Evolutionary conservation across 2,888 invertebrate genomes (phyloP).

Genomic region (Drosophila longiperda): DNA sequence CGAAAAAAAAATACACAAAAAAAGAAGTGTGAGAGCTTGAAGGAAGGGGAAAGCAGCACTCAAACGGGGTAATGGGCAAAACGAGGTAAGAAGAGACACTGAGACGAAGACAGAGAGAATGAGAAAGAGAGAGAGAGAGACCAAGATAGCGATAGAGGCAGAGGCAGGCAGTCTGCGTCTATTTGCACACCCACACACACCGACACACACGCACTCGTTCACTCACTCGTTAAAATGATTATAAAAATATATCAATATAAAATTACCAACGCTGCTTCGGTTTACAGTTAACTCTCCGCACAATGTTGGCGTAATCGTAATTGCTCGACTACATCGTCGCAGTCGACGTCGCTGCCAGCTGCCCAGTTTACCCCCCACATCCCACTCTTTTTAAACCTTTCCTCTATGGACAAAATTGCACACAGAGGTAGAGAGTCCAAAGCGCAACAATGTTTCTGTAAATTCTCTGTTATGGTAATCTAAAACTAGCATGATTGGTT

Average conservation of each 20-base stretch:
- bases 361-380: neutral
- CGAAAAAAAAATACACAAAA: slow-evolving; percentile 2
- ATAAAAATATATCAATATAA: slow-evolving; percentile 81
- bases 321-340: slow-evolving; percentile 56
- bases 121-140: slow-evolving; percentile 22
- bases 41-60: neutral
- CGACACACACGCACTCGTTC: slow-evolving; percentile 45
- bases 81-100: slow-evolving; percentile 47
- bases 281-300: slow-evolving; percentile 66
- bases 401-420: neutral
- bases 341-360: slow-evolving; percentile 4
- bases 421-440: slow-evolving; percentile 9
- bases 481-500: slow-evolving; percentile 14
- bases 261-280: slow-evolving; percentile 70
- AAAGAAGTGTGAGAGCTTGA: neutral
- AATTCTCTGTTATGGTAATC: slow-evolving; percentile 38
- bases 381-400: neutral
- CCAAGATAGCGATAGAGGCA: slow-evolving; percentile 29
- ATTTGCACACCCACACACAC: slow-evolving; percentile 64
- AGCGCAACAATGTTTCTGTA: slow-evolving; percentile 46
- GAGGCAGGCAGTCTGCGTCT: slow-evolving; percentile 58
- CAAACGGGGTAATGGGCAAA: slow-evolving; percentile 16
- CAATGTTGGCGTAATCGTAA: slow-evolving; percentile 66
- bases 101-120: slow-evolving; percentile 18
- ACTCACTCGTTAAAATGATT: slow-evolving; percentile 80